Percentiles rank a stretch among this genome's conserved stretches.
These are phyloP conservation scores for Lasioglossum villosulum DNA, from an alignment of 2,888 invertebrate genomes.

Conservation along the genomic window DNA sequence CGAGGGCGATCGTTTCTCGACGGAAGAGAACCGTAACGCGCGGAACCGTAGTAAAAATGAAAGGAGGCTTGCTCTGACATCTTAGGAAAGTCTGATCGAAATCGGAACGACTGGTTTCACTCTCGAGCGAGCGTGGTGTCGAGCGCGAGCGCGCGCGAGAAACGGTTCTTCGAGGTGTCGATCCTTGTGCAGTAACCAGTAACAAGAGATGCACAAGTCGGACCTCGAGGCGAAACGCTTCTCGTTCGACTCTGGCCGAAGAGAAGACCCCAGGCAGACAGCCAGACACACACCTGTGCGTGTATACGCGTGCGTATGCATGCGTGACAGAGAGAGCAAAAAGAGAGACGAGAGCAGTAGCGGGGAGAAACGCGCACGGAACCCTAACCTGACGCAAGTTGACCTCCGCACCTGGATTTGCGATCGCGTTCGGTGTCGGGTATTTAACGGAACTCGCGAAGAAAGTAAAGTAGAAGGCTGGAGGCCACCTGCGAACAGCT, in stretches of 20 bases:
- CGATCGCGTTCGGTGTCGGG: slow-evolving; percentile 75
- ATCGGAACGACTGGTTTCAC: slow-evolving; percentile 77
- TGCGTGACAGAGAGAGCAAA: slow-evolving; percentile 46
- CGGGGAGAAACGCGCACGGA: slow-evolving; percentile 61
- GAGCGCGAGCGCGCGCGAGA: slow-evolving; percentile 62
- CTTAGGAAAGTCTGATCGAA: slow-evolving; percentile 67
- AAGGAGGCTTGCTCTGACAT: slow-evolving; percentile 50
- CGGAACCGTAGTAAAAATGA: slow-evolving; percentile 42
- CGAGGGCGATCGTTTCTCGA: background rate
- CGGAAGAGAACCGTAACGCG: background rate
- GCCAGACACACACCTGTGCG: slow-evolving; percentile 23
- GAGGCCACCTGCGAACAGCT: slow-evolving; percentile 59
- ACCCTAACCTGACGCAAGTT: slow-evolving; percentile 82
- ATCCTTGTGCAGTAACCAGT: slow-evolving; percentile 43
- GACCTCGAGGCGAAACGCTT: background rate
- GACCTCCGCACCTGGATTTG: slow-evolving; percentile 81
- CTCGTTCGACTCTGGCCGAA: background rate
- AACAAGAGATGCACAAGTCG: background rate
- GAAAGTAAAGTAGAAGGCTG: slow-evolving; percentile 80
- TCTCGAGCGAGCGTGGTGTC: slow-evolving; percentile 69
- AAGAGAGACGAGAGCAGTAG: slow-evolving; percentile 13
- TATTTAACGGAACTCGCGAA: slow-evolving; percentile 81
- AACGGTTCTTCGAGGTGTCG: slow-evolving; percentile 70
- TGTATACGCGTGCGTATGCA: slow-evolving; percentile 37
- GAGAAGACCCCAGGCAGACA: background rate